Evolutionary conservation across 1,140 invertebrate genomes (phyloP).

Genomic region (Eueides isabella): DNA sequence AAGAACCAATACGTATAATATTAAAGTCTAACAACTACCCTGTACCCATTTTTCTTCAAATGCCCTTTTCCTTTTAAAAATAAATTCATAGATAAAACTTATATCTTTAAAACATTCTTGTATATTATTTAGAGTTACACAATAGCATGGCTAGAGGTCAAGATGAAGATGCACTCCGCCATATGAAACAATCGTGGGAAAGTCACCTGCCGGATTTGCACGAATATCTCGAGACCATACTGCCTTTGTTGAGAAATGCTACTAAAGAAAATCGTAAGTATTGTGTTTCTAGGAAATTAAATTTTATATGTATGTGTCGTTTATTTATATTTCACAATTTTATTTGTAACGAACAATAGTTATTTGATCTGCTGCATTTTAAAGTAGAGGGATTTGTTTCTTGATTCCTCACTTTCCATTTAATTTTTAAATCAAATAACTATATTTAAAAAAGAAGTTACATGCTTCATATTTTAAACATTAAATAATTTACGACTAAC

Average conservation of each 20-base stretch:
- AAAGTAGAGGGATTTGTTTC: no score
- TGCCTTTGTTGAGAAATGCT: slow-evolving; percentile 82
- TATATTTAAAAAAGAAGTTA: no score
- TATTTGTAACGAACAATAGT: no score
- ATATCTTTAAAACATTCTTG: slow-evolving; percentile 15
- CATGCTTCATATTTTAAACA: no score
- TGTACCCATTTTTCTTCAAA: neutral
- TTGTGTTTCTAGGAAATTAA: neutral
- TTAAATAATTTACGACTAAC: no score
- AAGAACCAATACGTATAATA: no score
- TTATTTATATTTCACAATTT: no score
- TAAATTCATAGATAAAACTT: neutral
- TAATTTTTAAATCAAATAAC: no score
- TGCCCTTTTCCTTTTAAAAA: neutral
- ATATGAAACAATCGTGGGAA: slow-evolving; percentile 76
- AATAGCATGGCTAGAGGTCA: slow-evolving; percentile 68
- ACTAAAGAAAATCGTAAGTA: slow-evolving; percentile 83
- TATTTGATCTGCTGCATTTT: no score
- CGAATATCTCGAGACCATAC: slow-evolving; percentile 76
- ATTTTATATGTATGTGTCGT: no score
- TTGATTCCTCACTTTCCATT: no score
- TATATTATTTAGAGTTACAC: slow-evolving; percentile 58
- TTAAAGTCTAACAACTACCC: no score
- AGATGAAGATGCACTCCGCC: slow-evolving; percentile 58
- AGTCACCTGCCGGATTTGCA: slow-evolving; percentile 66